phyloP scores from a whole-genome alignment of 2,888 invertebrate species.

The Drosophila anomelani region DNA sequence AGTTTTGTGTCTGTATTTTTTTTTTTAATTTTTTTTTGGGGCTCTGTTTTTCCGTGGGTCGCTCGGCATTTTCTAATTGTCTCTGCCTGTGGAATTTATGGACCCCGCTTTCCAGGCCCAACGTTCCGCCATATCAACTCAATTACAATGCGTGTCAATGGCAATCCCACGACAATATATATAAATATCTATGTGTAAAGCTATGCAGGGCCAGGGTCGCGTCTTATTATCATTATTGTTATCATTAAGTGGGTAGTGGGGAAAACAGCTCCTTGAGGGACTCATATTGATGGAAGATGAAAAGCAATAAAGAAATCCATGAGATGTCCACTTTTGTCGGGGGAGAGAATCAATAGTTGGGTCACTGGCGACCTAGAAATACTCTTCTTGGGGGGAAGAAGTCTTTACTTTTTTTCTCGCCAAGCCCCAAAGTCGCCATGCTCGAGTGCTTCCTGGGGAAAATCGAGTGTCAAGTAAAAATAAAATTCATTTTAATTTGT shows the following conservation, averaged over 20 bases:
- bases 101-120: constrained; percentile 27
- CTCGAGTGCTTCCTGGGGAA: background rate
- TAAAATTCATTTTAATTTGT: constrained; percentile 69
- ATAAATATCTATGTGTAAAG: background rate
- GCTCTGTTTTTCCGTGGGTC: background rate
- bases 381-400: background rate
- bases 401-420: background rate
- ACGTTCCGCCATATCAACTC: constrained; percentile 56
- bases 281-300: constrained; percentile 27
- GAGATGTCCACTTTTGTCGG: background rate
- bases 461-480: constrained; percentile 60
- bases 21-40: constrained; percentile 34
- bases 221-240: constrained; percentile 39
- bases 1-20: constrained; percentile 35
- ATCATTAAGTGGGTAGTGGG: constrained; percentile 48
- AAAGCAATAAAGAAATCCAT: background rate
- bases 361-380: background rate
- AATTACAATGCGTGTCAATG: constrained; percentile 65
- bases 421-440: constrained; percentile 4
- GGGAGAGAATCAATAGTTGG: background rate
- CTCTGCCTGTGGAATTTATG: constrained; percentile 59
- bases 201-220: background rate
- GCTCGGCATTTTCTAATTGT: constrained; percentile 50
- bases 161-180: constrained; percentile 31
- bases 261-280: constrained; percentile 12